These are phyloP conservation scores for Resseliella maxima DNA, from an alignment of 2,888 invertebrate species.

Conservation along the genomic window DNA sequence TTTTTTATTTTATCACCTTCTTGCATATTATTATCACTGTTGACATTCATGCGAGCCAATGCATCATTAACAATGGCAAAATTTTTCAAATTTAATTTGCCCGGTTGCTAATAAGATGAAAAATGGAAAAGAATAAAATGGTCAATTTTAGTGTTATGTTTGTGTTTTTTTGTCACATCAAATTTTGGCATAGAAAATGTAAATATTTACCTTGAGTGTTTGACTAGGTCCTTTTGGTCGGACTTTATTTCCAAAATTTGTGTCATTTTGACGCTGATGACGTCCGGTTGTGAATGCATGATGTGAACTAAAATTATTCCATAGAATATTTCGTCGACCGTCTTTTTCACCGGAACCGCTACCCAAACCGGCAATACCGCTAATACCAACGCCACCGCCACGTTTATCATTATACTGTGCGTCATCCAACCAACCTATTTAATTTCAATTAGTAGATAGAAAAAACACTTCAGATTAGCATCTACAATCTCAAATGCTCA, in stretches of 20 bases:
- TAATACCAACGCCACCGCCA: conserved; percentile 64
- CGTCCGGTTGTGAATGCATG: conserved; percentile 80
- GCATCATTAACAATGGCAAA: conserved; percentile 90
- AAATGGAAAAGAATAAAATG: conserved; percentile 58
- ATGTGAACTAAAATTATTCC: conserved; percentile 75
- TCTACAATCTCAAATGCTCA: neutral
- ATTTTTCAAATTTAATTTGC: conserved; percentile 89
- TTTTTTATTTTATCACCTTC: conserved; percentile 64
- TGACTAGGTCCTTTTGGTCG: conserved; percentile 77
- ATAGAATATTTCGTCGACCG: conserved; percentile 66
- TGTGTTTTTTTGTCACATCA: neutral
- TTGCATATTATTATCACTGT: conserved; percentile 67
- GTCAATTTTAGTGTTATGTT: conserved; percentile 56
- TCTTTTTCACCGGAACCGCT: neutral
- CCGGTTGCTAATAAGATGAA: conserved; percentile 76
- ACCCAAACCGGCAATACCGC: conserved; percentile 59
- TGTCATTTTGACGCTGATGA: conserved; percentile 71
- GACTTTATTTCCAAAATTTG: conserved; percentile 68
- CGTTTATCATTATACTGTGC: conserved; percentile 66
- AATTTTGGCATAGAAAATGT: conserved; percentile 61
- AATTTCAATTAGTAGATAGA: conserved; percentile 33
- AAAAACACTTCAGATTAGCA: conserved; percentile 11
- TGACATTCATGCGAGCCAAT: conserved; percentile 78
- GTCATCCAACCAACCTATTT: conserved; percentile 70
- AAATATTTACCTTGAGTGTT: conserved; percentile 71